These are phyloP conservation scores for Ophioderma brevispina DNA, from an alignment of 35 echinoderm and acorn worm genomes.

Conservation along the genomic window DNA sequence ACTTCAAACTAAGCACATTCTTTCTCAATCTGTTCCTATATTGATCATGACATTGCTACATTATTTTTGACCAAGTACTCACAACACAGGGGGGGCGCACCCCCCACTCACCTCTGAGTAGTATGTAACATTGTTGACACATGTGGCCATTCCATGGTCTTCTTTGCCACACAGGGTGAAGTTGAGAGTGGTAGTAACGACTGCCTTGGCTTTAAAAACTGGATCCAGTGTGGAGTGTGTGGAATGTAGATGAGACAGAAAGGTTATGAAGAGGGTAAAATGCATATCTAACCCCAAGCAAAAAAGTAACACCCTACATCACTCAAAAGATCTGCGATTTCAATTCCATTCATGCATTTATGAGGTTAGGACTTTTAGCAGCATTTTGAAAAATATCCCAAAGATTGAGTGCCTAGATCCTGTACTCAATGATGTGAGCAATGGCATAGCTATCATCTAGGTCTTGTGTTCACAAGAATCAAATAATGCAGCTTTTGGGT, in stretches of 20 bases:
- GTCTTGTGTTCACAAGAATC: no score
- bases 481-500: no score
- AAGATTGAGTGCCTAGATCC: no score
- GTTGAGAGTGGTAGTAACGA: constrained; percentile 82
- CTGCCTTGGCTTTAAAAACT: constrained; percentile 86
- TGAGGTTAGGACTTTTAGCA: no score
- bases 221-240: constrained; percentile 72
- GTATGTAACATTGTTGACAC: constrained; percentile 52
- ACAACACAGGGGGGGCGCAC: no score
- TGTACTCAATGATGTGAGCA: no score
- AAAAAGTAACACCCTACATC: background rate
- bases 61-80: no score
- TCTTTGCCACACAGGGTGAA: constrained; percentile 85
- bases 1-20: no score
- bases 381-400: no score
- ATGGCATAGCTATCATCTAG: no score
- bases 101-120: background rate
- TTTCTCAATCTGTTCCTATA: no score
- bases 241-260: constrained; percentile 32
- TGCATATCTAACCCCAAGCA: background rate
- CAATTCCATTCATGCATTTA: background rate
- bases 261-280: background rate
- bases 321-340: background rate
- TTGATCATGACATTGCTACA: no score
- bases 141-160: constrained; percentile 30